A percentile compares a stretch with the other conserved stretches of the same genome.
phyloP scores from a whole-genome alignment of 2,888 invertebrate species.

The Mongoloraphidia duomilia region DNA sequence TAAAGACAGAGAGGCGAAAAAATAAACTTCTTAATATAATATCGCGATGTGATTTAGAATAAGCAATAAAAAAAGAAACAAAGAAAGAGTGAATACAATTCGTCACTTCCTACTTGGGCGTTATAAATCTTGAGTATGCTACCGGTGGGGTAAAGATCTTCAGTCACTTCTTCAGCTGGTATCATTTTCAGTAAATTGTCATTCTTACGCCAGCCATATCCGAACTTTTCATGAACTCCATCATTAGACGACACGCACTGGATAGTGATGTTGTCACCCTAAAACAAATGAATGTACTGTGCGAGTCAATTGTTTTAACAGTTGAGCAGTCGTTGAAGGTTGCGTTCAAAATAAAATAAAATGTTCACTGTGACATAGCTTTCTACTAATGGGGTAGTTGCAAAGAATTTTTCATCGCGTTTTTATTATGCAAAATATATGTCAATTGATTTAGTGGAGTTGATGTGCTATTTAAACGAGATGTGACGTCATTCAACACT shows the following conservation, averaged over 20 bases:
- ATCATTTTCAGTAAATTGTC: conserved; percentile 55
- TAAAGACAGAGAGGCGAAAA: not conserved
- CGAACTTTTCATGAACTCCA: conserved; percentile 48
- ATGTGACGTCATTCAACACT: too few species aligned
- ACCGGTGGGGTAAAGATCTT: conserved; percentile 71
- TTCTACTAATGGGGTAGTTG: too few species aligned
- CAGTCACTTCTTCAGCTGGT: conserved; percentile 67
- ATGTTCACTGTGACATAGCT: too few species aligned
- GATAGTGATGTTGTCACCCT: conserved; percentile 56
- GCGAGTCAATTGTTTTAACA: not conserved
- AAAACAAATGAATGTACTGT: conserved; percentile 13
- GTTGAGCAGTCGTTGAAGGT: too few species aligned
- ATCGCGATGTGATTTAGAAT: not conserved
- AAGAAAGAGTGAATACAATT: not conserved
- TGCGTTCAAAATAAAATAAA: too few species aligned
- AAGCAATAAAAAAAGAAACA: not conserved
- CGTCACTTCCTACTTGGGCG: conserved; percentile 43
- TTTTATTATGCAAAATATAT: too few species aligned
- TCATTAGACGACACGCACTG: conserved; percentile 55
- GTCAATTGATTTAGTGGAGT: too few species aligned
- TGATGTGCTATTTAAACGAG: too few species aligned
- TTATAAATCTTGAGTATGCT: conserved; percentile 67
- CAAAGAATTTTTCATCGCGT: too few species aligned
- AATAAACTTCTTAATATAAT: not conserved
- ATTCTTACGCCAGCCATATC: conserved; percentile 75